Evolutionary conservation across 1,140 invertebrate species (phyloP), one percentile per base, ranked within the genome.

Genomic region (Solenopsis invicta): DNA sequence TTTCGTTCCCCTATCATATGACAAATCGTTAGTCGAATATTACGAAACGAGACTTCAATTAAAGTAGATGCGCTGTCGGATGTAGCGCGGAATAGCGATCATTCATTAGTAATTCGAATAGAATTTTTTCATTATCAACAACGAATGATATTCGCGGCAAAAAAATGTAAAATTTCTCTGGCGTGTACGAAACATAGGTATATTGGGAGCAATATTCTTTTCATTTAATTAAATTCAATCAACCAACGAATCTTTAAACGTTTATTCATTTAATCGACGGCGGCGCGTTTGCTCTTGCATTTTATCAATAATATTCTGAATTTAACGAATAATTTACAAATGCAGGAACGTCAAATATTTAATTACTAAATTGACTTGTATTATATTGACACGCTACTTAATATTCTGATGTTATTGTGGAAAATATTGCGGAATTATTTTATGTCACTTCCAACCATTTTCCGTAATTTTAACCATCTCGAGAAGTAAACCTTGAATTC

Each of bases 1-100:
- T 74, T 74, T 84, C 80, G 54, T 61, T n/a, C 56, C 69, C 48
- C 80, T 75, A 75, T 84, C 80, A 21, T 6, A 75, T 84, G 69
- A 84, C 80, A 84, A 84, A 84, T 84, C 71, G 54, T 84, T 84
- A 84, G 80, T 62, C 41, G 54, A 75, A 75, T 48, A 75, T 84
- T 84, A 84, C 24, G 29, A 34, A 75, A 13, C 69, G 54, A 12
- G 24, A 61, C 13, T 59, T 75, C 72, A 75, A 84, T 74, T 61
- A 61, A 84, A 75, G 41, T 48, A 61, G 16, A 24, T n/a, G 50
- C 78, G 41, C 2, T 10, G 37, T 45, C 45, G 18, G 52, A 34
- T n/a, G n/a, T 29, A 18, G 13, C 4, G 16, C 21, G 5, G 29
- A 45, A 69, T 64, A 67, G 48, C 37, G 77, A n/a, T 71, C 16